Base-by-base conservation (phyloP, 2,888 invertebrate genomes). In the Augiades crinisus region DNA sequence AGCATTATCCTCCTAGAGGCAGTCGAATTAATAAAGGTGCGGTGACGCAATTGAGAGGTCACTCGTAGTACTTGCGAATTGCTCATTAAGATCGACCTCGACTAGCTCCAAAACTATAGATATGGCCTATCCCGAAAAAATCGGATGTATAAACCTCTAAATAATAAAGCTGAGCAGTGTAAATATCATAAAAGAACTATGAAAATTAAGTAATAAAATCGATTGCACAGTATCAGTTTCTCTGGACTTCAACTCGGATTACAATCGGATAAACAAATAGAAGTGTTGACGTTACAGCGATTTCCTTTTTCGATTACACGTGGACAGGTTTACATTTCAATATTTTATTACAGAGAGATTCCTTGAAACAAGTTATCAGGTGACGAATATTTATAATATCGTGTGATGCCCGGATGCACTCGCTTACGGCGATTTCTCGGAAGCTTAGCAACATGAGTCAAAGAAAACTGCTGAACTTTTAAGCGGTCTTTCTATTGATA, bases 301-400 rank as follows among this genome's bases (percentile, higher is more conserved):
- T 17, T 43, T 30, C 41, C 41, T 30, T 43, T 16, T 30, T 10
- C 8, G 30, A 13, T 16, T 37, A 24, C 27, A 27, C 41, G 27
- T 24, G 24, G n/a, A n/a, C n/a, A n/a, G n/a, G n/a, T n/a, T n/a
- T n/a, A n/a, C n/a, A n/a, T n/a, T 5, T 12, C 3, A n/a, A 27
- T 17, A 27, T 27, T 27, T 10, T 10, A 27, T 27, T 27, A 10
- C 12, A 41, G 7, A 12, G n/a, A 3, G 1, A 27, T 41, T 41
- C 41, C 17, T 6, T n/a, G 41, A 41, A 41, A 12, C 8, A 38
- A 21, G 13, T 27, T 1, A 27, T 27, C 1, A 27, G 2, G 10
- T 10, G 2, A 10, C 10, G n/a, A 27, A 10, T 10, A 27, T 27
- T 27, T 5, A 27, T 8, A 10, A 10, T 27, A 10, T 27, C 27